These are phyloP conservation scores for Streblospio benedicti DNA, from an alignment of 1,140 invertebrate species.

Conservation along the genomic window DNA sequence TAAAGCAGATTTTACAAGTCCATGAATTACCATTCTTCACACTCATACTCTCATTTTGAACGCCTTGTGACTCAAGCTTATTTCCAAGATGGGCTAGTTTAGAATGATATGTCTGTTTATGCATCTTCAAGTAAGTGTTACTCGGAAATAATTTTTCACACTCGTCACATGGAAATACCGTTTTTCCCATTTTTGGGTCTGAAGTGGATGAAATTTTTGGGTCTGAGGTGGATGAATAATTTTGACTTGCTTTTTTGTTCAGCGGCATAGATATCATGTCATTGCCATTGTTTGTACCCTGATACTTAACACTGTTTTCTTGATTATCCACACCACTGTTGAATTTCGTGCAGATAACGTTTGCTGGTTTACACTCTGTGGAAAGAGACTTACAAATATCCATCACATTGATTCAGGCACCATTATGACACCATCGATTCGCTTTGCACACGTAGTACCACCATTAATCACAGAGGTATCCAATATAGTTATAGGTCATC, in stretches of 20 bases:
- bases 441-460: neutral
- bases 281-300: too few species aligned
- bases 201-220: neutral
- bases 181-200: neutral
- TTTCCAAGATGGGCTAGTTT: neutral
- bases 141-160: constrained; percentile 13
- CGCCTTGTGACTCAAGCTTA: neutral
- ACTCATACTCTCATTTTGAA: neutral
- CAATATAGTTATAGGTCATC: too few species aligned
- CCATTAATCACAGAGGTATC: neutral
- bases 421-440: too few species aligned
- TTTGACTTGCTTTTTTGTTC: too few species aligned
- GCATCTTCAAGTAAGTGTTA: constrained; percentile 19
- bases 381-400: too few species aligned
- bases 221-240: neutral
- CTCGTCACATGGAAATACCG: neutral
- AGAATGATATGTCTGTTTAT: neutral
- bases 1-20: constrained; percentile 19
- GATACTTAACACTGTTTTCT: too few species aligned
- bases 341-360: too few species aligned
- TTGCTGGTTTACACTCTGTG: too few species aligned
- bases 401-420: too few species aligned
- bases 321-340: too few species aligned
- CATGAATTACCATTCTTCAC: neutral
- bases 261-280: too few species aligned